Evolutionary conservation across 1,140 invertebrate genomes (phyloP).

Genomic region (Planococcus citri): DNA sequence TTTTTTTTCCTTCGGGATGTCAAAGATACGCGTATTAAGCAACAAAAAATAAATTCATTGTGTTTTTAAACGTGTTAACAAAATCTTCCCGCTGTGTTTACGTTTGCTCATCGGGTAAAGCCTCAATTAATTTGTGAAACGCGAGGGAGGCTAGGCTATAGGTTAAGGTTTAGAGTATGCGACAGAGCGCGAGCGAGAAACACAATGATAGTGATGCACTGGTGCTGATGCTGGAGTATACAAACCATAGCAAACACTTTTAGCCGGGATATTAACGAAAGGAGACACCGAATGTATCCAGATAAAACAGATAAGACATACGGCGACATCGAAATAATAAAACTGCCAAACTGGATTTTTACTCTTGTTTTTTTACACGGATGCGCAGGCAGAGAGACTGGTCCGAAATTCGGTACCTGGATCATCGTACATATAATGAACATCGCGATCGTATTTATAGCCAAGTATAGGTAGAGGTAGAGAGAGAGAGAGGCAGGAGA

Average conservation of each 20-base stretch:
- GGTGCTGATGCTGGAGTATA: not conserved
- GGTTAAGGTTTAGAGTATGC: not conserved
- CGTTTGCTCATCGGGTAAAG: not conserved
- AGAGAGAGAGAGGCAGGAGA: no score
- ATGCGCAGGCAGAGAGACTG: not conserved
- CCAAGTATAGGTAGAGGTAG: no score
- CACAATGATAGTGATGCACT: not conserved
- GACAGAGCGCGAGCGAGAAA: not conserved
- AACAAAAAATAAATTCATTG: conserved; percentile 12
- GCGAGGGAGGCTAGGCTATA: not conserved
- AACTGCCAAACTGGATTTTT: conserved; percentile 15
- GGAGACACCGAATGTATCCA: not conserved
- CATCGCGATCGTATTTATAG: no score
- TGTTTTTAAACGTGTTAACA: not conserved
- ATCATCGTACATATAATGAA: not conserved
- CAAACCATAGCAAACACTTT: not conserved
- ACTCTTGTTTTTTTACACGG: no score
- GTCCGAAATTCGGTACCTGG: not conserved
- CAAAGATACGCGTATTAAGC: not conserved
- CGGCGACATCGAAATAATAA: conserved; percentile 12
- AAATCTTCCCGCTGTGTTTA: conserved; percentile 11
- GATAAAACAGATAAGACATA: conserved; percentile 18
- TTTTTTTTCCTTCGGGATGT: not conserved
- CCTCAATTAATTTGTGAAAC: conserved; percentile 8
- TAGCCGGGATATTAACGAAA: not conserved